Percentiles rank a stretch among this genome's conserved stretches.
These are phyloP conservation scores for Nibea coibor DNA, from an alignment of 2,113 vertebrate species.

Conservation along the genomic window DNA sequence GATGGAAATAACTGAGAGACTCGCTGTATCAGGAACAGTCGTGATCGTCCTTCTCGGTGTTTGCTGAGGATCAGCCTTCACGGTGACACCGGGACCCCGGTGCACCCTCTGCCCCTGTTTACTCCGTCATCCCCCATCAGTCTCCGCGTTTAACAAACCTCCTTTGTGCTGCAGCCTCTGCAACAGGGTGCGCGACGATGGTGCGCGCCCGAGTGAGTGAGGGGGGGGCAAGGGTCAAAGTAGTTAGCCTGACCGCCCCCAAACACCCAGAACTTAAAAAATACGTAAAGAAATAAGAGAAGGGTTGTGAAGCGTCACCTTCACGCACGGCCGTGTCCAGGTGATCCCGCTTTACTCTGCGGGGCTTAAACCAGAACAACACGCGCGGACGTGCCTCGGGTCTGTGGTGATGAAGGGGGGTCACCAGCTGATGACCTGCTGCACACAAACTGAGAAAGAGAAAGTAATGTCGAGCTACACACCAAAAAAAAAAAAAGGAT, in stretches of 20 bases:
- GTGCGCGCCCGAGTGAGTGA: slow-evolving; percentile 54
- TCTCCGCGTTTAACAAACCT: slow-evolving; percentile 72
- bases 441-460: slow-evolving; percentile 71
- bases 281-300: slow-evolving; percentile 1
- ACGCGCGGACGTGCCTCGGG: not conserved
- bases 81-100: slow-evolving; percentile 67
- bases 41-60: slow-evolving; percentile 11
- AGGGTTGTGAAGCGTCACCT: not conserved
- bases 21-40: not conserved
- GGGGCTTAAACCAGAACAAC: slow-evolving; percentile 1
- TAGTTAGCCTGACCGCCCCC: slow-evolving; percentile 46
- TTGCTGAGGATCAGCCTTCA: slow-evolving; percentile 60
- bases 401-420: not conserved
- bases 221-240: slow-evolving; percentile 72
- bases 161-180: slow-evolving; percentile 70
- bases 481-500: not conserved
- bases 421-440: slow-evolving; percentile 65
- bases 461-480: slow-evolving; percentile 75
- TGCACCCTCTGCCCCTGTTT: slow-evolving; percentile 63
- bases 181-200: slow-evolving; percentile 62
- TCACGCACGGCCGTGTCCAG: not conserved
- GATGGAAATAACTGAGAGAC: not conserved
- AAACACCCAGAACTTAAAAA: not conserved
- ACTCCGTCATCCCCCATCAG: slow-evolving; percentile 69
- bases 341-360: not conserved